Base-by-base conservation (phyloP, 53 echinoderm and acorn worm species). In the Paracentrotus lividus region DNA sequence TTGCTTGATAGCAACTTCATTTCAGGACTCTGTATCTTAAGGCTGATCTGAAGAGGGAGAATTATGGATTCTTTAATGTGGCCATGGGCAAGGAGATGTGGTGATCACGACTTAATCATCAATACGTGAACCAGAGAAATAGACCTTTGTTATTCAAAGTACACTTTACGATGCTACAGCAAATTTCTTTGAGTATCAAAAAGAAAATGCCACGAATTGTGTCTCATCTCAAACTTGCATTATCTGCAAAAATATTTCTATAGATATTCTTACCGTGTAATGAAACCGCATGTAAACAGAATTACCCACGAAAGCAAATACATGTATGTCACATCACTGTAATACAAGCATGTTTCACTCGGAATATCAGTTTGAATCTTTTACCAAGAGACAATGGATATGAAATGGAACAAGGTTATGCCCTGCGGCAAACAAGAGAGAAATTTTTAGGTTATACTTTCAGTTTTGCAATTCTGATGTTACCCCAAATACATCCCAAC, bases 91-190 rank as follows among this genome's bases (percentile, higher is more conserved):
- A 47, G n/a, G 81, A 47, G 81, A 81, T 81, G 47, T 45, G 45
- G 47, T 81, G 81, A 81, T 81, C 81, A 81, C 44, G 47, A 47
- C 81, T 81, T 81, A 81, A 81, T 81, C 81, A 81, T 49, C 81
- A 13, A 75, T n/a, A 47, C 5, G 24, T 3, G 10, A 14, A 81
- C 4, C n/a, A 47, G 47, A 81, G 47, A 81, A 47, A 47, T 24
- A 45, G 47, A n/a, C 47, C 81, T 81, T 81, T 81, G 81, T 81
- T 47, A 47, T 81, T 45, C 44, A 45, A 45, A 81, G 10, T 81
- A 47, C 81, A 81, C 47, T 47, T 45, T 1, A 81, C 81, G 47
- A 81, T 47, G 26, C 26, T 9, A 13, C 12, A 40, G 81, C n/a
- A 81, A 47, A 47, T 10, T 81, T 34, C 12, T 81, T 32, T 5